Conservation (phyloP, 2,797 vertebrate genomes). For the Psittacula echo region DNA sequence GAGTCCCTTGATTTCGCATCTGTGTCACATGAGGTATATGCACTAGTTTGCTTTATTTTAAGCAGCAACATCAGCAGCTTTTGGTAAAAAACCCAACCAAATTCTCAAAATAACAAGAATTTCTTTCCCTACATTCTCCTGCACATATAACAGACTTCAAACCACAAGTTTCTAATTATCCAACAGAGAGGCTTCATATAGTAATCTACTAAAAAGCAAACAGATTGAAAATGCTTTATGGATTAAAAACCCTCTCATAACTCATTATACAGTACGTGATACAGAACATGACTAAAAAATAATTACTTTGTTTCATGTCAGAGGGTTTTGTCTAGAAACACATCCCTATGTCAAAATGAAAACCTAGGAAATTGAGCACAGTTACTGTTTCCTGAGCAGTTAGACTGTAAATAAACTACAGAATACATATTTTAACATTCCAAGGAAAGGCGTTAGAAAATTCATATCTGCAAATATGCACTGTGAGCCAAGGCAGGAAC, state of each 20-base stretch:
- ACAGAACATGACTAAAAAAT: not conserved
- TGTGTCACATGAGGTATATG: fast-evolving
- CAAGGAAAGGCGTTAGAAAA: not conserved
- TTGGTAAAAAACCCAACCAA: not conserved
- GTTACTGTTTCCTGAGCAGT: not conserved
- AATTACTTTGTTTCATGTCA: not conserved
- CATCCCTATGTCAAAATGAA: not conserved
- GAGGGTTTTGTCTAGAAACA: not conserved
- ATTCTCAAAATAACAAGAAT: not conserved
- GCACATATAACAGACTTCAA: not conserved
- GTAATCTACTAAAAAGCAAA: not conserved
- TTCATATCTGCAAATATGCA: not conserved
- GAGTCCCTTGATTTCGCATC: not conserved
- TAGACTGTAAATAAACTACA: not conserved
- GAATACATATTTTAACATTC: not conserved
- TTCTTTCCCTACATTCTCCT: not conserved
- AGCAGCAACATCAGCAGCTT: not conserved
- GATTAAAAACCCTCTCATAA: not conserved
- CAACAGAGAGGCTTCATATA: not conserved
- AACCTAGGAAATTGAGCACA: not conserved
- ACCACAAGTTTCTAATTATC: not conserved
- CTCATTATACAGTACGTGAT: not conserved
- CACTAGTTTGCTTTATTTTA: not conserved
- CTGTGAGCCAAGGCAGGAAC: not conserved
- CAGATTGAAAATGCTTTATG: not conserved